A percentile compares a stretch with the other conserved stretches of the same genome.
Evolutionary conservation across 1,140 invertebrate species (phyloP).

Genomic region (Drosophila busckii): DNA sequence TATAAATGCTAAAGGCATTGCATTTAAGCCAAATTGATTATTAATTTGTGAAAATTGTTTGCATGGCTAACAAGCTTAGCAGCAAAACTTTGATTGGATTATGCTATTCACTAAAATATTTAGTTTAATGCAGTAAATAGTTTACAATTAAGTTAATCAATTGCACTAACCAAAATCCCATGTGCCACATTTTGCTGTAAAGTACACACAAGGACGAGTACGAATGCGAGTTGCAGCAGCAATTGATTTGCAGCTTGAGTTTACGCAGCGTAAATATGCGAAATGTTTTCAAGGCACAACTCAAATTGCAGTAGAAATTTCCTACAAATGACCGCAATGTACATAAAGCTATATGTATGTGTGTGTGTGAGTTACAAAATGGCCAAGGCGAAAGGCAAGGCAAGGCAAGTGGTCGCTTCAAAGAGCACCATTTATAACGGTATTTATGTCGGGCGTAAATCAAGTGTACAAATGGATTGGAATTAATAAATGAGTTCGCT

Average conservation of each 20-base stretch:
- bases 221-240: not conserved
- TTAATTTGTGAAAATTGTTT: too few relatives aligned
- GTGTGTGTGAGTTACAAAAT: slow-evolving; percentile 2
- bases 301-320: slow-evolving; percentile 43
- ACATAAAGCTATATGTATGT: slow-evolving; percentile 17
- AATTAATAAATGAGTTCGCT: slow-evolving; percentile 77
- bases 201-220: not conserved
- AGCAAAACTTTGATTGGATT: too few relatives aligned
- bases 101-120: too few relatives aligned
- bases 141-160: too few relatives aligned
- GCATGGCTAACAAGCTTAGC: too few relatives aligned
- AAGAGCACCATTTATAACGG: slow-evolving; percentile 66
- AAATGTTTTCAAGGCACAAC: slow-evolving; percentile 15
- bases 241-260: slow-evolving; percentile 11
- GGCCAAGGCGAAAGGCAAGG: slow-evolving; percentile 23
- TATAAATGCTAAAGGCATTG: too few relatives aligned
- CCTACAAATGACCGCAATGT: slow-evolving; percentile 61
- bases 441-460: slow-evolving; percentile 69
- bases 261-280: slow-evolving; percentile 5
- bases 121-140: too few relatives aligned
- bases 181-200: not conserved
- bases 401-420: slow-evolving; percentile 44
- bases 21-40: too few relatives aligned
- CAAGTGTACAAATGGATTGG: slow-evolving; percentile 70
- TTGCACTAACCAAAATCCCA: too few relatives aligned